phyloP scores from a whole-genome alignment of 2,113 vertebrate genomes.

The Cochlearius cochlearius region DNA sequence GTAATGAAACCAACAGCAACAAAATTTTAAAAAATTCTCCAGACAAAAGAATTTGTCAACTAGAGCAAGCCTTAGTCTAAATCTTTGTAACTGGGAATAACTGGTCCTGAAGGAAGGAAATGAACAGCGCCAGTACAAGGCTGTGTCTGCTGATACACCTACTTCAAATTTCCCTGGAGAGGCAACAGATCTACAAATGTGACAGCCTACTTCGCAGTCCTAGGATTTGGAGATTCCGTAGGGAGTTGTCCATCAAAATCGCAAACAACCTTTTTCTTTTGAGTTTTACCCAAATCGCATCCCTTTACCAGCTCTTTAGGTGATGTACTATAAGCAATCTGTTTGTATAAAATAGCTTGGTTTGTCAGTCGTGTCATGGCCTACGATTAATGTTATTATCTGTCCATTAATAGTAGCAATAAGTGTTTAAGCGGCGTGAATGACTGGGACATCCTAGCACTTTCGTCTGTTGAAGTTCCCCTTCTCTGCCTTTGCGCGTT shows the following conservation, averaged over 20 bases:
- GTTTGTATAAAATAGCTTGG: neutral
- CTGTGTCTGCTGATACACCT: neutral
- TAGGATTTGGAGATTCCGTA: neutral
- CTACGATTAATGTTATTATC: neutral
- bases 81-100: neutral
- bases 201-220: neutral
- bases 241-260: neutral
- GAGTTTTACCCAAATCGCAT: neutral
- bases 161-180: neutral
- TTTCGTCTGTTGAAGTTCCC: neutral
- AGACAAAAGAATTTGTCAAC: neutral
- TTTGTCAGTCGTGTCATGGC: neutral
- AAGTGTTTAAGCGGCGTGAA: neutral
- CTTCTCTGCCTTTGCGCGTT: neutral
- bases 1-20: neutral
- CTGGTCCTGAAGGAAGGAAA: neutral
- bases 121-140: neutral
- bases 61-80: neutral
- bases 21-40: neutral
- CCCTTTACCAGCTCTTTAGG: neutral
- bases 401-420: constrained; percentile 8
- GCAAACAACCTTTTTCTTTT: neutral
- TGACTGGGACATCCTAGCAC: neutral
- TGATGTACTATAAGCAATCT: neutral
- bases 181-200: neutral